Evolutionary conservation across 64 coral and sea anemone genomes (phyloP).

Genomic region (Porites lutea): DNA sequence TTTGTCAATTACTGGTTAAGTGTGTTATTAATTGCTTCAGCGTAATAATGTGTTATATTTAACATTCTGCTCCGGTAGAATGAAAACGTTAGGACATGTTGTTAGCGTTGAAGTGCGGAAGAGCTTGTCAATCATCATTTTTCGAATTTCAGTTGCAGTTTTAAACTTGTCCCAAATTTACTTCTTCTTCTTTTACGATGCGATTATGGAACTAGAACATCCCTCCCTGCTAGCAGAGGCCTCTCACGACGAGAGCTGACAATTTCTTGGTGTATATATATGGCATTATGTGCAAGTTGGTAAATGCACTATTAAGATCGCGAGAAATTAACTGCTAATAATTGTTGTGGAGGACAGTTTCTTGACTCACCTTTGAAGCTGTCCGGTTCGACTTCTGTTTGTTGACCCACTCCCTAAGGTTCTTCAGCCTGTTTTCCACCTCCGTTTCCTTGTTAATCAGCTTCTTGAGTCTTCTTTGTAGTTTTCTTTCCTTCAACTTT

Average conservation of each 20-base stretch:
- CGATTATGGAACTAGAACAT: no score
- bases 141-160: no score
- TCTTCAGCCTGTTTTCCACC: background rate
- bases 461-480: background rate
- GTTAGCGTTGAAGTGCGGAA: no score
- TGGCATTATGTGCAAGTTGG: no score
- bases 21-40: background rate
- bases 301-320: no score
- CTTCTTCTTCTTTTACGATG: no score
- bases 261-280: no score
- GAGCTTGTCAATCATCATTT: no score
- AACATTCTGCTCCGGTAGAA: background rate
- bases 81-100: background rate
- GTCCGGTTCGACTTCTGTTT: background rate
- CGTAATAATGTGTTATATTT: background rate
- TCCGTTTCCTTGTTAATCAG: background rate
- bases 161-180: no score
- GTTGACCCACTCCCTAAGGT: background rate
- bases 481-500: background rate
- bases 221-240: no score
- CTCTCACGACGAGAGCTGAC: no score
- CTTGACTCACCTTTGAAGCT: conserved; percentile 3
- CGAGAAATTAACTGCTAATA: background rate
- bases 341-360: background rate
- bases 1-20: background rate